Base-by-base conservation (phyloP, 2,113 vertebrate genomes). In the Cochlearius cochlearius region DNA sequence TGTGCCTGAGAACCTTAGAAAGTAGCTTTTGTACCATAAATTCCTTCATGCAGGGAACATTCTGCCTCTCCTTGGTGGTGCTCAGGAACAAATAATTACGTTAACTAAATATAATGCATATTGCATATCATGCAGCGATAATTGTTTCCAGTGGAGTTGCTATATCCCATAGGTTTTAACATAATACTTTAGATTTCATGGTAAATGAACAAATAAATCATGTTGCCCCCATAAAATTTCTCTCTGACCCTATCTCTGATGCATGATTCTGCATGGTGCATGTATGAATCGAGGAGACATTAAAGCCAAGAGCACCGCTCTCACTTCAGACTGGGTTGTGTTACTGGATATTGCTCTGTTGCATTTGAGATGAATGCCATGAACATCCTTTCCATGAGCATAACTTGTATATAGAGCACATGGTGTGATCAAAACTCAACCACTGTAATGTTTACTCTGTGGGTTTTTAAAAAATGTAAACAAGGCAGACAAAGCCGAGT, bases 121-220 rank as follows among this genome's bases (percentile, higher is more conserved):
- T 94, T 19, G 8, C 84, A 71, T 90, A 90, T 92, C 89, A 90
- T 15, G 17, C 74, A 66, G 74, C 0, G 2, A 63, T 91, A 96
- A 94, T 92, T 95, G 89, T 97, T 96, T 97, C 92, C 89, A 91
- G 71, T 79, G 91, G 81, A 91, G 62, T 63, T 71, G 58, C 74
- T 63, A 16, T 87, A 83, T 94, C 81, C 92, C 91, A 32, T 59
- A 95, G 71, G 81, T 86, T 91, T 96, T 91, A 79, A 80, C 50
- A 56, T 89, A 91, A 85, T 82, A 86, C 73, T 76, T n/a, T 22
- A 88, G 77, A 95, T 96, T 96, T 97, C 92, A 71, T 83, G 84
- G 74, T 73, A 96, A 96, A 87, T 85, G 83, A 94, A 94, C 26
- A 91, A 94, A 92, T 94, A 96, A 95, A 91, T 94, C 71, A 29